Evolutionary conservation across 2,888 invertebrate species (phyloP), one percentile per base, ranked within the genome.

Genomic region (Cosmopolites sordidus): DNA sequence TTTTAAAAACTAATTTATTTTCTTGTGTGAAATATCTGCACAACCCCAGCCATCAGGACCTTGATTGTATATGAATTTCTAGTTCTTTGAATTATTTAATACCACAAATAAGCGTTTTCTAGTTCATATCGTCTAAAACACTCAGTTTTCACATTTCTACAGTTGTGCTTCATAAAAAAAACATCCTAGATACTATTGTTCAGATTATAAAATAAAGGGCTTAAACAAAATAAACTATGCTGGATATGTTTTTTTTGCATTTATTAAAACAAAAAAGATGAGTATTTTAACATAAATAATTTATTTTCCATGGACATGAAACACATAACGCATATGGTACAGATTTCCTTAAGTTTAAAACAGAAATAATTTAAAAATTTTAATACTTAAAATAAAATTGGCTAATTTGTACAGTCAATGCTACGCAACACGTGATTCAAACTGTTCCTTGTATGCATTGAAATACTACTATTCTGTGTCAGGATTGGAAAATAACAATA

Each of bases 401-500:
- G 60, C 66, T 67, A 68, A 52, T 68, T 67, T 67, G 65, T 67
- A 67, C 65, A 66, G 60, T 61, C 64, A 62, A 62, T 64, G 63
- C 52, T 50, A 47, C 56, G 40, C 41, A 54, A 58, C 58, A 62
- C 40, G 58, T 56, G 60, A 61, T 55, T 51, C 59, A 46, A 62
- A 60, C 56, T 56, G 63, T 62, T 59, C 51, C 43, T 43, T 30
- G 59, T 51, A 41, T 46, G 56, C 56, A 59, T 48, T 54, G 52
- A 51, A 55, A 50, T 58, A 58, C 58, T 58, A 58, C 58, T 51
- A 48, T 43, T 39, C 42, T 33, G 27, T 55, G 56, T 56, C 56
- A 56, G 51, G 48, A 43, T n/a, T 14, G 51, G 48, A 47, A 55
- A 51, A 46, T 50, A 12, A 43, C 54, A 54, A 54, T 54, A 49